Conservation (phyloP, 2,888 invertebrate species). For the Hirudinaria manillensis region DNA sequence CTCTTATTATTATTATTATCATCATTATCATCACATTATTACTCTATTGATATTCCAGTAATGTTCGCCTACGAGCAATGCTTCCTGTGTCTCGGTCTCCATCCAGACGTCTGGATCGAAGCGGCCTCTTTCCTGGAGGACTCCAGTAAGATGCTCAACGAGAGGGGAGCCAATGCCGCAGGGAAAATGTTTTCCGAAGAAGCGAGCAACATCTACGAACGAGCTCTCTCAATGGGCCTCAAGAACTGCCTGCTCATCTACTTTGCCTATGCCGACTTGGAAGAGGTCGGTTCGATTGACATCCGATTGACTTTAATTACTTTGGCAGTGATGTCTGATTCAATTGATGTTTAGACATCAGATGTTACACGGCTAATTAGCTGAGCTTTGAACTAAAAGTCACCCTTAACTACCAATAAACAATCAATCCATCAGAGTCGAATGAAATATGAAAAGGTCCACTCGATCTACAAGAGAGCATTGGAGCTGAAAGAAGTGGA, state of each 20-base stretch:
- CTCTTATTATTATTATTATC: too few relatives aligned
- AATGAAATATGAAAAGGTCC: conserved; percentile 90
- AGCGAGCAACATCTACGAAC: conserved; percentile 86
- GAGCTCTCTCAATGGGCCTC: conserved; percentile 81
- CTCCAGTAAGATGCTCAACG: conserved; percentile 83
- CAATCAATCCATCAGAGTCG: conserved; percentile 61
- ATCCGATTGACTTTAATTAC: neutral
- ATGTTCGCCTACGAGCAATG: conserved; percentile 99
- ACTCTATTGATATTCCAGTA: conserved; percentile 58
- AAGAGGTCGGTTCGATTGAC: conserved; percentile 63
- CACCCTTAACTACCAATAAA: neutral
- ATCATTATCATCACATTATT: too few relatives aligned
- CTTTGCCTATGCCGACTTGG: conserved; percentile 97
- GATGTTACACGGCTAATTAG: too few relatives aligned
- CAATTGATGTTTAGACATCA: neutral
- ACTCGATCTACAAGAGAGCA: conserved; percentile 87
- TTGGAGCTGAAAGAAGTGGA: conserved; percentile 83
- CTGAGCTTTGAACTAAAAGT: too few relatives aligned
- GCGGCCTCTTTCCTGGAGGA: conserved; percentile 93
- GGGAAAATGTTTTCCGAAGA: conserved; percentile 86
- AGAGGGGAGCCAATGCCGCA: conserved; percentile 76
- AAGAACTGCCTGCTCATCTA: conserved; percentile 86
- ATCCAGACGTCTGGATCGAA: conserved; percentile 94
- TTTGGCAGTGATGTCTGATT: neutral
- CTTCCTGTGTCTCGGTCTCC: conserved; percentile 87